A percentile compares a stretch with the other conserved stretches of the same genome.
Evolutionary conservation across 23 tunicate genomes (phyloP).

Genomic region (Ciona savignyi): DNA sequence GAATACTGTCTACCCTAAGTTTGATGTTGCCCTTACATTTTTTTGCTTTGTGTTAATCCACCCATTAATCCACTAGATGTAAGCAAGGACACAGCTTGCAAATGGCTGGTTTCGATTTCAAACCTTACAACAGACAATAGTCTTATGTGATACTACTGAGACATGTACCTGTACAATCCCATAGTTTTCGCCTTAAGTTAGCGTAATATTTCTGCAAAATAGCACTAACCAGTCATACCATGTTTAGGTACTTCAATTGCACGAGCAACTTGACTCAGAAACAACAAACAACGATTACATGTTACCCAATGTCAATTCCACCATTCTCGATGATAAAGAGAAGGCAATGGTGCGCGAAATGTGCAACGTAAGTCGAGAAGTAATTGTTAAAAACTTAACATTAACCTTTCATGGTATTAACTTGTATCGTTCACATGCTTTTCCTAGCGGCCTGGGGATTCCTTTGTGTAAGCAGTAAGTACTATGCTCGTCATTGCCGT

Average conservation of each 20-base stretch:
- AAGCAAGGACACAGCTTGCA: no score
- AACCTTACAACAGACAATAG: no score
- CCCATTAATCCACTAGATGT: no score
- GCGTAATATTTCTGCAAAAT: no score
- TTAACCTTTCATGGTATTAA: not conserved
- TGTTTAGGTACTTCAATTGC: conserved; percentile 28
- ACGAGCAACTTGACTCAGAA: conserved; percentile 40
- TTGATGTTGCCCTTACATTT: no score
- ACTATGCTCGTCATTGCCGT: not conserved
- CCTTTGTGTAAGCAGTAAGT: conserved; percentile 47
- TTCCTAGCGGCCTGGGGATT: conserved; percentile 59
- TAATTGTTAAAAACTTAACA: not conserved
- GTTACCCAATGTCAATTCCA: conserved; percentile 13
- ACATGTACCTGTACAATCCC: no score
- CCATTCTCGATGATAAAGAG: conserved; percentile 43
- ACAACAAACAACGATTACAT: not conserved
- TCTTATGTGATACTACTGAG: no score
- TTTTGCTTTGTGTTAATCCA: no score
- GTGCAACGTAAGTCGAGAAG: conserved; percentile 53
- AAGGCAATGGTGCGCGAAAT: conserved; percentile 72
- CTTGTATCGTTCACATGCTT: not conserved
- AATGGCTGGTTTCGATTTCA: no score
- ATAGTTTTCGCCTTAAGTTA: no score
- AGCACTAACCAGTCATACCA: no score
- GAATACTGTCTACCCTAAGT: no score